phyloP scores from a whole-genome alignment of 2,888 invertebrate genomes.

The Entomobrya multifasciata region DNA sequence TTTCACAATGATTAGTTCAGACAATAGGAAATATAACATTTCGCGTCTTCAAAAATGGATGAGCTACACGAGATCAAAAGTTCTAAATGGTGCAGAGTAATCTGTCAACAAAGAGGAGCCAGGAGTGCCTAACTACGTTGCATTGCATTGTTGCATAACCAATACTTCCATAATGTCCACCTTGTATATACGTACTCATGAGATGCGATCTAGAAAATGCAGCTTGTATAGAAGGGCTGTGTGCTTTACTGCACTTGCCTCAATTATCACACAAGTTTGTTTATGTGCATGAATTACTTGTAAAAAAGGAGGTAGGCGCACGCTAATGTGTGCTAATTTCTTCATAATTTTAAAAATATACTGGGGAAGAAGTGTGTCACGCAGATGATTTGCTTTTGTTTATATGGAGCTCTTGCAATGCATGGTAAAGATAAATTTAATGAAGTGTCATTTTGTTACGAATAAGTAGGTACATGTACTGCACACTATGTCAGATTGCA shows the following conservation, averaged over 20 bases:
- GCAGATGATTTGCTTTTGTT: too few species aligned
- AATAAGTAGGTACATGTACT: background rate
- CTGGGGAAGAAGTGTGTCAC: constrained; percentile 51
- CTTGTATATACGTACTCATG: too few species aligned
- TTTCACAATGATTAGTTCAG: constrained; percentile 22
- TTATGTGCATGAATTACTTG: too few species aligned
- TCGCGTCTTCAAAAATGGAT: background rate
- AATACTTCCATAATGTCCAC: constrained; percentile 36
- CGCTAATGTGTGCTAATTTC: constrained; percentile 44
- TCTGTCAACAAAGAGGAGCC: background rate
- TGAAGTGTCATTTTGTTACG: too few species aligned
- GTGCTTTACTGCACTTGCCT: background rate
- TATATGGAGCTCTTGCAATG: too few species aligned
- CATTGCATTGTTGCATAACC: constrained; percentile 1
- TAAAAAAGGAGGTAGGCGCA: constrained; percentile 7
- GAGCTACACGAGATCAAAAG: background rate
- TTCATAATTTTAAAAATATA: background rate
- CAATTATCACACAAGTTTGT: too few species aligned
- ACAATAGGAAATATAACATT: constrained; percentile 17
- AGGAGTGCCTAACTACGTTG: too few species aligned
- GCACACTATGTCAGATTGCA: background rate
- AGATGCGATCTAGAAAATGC: background rate
- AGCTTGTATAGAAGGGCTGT: background rate
- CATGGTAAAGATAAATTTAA: too few species aligned
- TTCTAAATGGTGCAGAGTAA: background rate